Evolutionary conservation across 2,888 invertebrate genomes (phyloP).

Genomic region (Mycalesis mineus): DNA sequence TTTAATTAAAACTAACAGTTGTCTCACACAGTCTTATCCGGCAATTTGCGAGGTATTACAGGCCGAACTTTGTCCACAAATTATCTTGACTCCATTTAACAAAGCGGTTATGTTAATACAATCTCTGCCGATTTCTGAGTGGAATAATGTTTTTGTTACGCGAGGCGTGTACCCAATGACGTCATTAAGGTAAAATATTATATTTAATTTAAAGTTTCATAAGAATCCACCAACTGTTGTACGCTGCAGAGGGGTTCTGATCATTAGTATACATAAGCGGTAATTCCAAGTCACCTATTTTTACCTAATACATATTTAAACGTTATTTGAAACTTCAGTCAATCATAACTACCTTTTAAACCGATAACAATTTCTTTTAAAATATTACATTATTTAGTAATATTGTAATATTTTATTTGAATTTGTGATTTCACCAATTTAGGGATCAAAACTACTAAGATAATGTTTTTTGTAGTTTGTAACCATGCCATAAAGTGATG

Average conservation of each 20-base stretch:
- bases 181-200: conserved; percentile 63
- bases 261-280: conserved; percentile 60
- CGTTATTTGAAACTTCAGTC: too few species aligned
- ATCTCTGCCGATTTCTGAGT: conserved; percentile 56
- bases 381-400: too few species aligned
- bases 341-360: too few species aligned
- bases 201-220: conserved; percentile 36
- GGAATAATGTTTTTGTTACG: conserved; percentile 68
- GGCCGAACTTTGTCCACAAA: conserved; percentile 76
- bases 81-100: conserved; percentile 76
- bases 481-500: too few species aligned
- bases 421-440: too few species aligned
- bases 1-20: conserved; percentile 79
- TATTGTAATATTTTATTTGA: too few species aligned
- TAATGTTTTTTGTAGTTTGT: too few species aligned
- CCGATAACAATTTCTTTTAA: too few species aligned
- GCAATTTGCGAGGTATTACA: conserved; percentile 78
- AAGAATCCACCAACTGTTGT: conserved; percentile 41
- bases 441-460: too few species aligned
- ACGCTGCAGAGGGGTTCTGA: conserved; percentile 31
- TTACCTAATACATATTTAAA: too few species aligned
- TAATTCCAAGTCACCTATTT: conserved; percentile 35
- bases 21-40: conserved; percentile 78
- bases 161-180: conserved; percentile 58
- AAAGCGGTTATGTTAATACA: conserved; percentile 76